phyloP scores from a whole-genome alignment of 92 coral and sea anemone species.

The Montipora capitata region DNA sequence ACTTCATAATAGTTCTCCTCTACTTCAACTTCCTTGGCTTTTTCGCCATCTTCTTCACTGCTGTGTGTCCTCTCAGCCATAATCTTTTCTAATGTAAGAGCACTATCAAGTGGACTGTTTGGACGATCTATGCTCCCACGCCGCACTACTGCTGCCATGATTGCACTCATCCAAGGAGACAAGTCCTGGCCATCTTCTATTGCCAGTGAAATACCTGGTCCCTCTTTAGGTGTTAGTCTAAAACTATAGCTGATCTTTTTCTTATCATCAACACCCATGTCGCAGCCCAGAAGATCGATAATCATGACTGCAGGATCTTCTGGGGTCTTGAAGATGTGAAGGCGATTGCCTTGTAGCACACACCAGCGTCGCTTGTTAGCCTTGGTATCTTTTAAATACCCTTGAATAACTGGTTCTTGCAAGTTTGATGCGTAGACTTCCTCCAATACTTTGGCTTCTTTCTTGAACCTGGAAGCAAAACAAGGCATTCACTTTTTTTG shows the following conservation, averaged over 20 bases:
- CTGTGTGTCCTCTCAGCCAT: constrained; percentile 40
- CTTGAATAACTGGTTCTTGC: constrained; percentile 85
- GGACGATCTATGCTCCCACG: constrained; percentile 86
- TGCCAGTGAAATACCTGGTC: constrained; percentile 86
- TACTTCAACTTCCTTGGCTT: constrained; percentile 34
- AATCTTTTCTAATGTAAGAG: constrained; percentile 61
- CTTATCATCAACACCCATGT: constrained; percentile 92
- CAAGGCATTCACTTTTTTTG: not conserved
- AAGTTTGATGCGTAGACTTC: constrained; percentile 84
- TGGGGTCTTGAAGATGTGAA: constrained; percentile 90
- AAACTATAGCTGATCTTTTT: constrained; percentile 91
- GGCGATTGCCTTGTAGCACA: constrained; percentile 90
- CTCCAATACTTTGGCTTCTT: constrained; percentile 78
- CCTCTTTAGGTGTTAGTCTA: constrained; percentile 82
- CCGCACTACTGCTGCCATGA: constrained; percentile 96
- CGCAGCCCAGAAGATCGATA: constrained; percentile 87
- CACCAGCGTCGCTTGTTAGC: constrained; percentile 92
- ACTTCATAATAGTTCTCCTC: constrained; percentile 73
- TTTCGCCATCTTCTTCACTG: constrained; percentile 40
- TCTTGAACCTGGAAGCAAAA: constrained; percentile 73
- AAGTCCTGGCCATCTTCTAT: constrained; percentile 96
- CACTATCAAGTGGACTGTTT: constrained; percentile 79
- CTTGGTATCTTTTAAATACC: constrained; percentile 91
- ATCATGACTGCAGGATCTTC: constrained; percentile 93
- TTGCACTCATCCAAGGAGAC: constrained; percentile 99